A percentile compares a stretch with the other conserved stretches of the same genome.
Evolutionary conservation across 2,888 invertebrate genomes (phyloP).

Genomic region (Nycteola revayana): DNA sequence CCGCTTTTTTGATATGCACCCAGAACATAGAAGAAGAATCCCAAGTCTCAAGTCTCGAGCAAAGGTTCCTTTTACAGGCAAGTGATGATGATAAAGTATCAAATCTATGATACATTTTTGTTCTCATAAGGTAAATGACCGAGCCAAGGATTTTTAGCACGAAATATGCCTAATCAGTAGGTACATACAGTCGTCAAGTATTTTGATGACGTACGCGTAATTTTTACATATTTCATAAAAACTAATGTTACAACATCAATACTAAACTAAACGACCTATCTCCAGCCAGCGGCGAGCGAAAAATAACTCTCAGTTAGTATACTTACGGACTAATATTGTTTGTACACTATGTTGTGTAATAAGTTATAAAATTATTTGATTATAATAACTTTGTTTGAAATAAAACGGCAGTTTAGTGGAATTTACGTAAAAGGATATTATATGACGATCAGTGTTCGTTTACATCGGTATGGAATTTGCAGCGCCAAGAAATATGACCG

Average conservation of each 20-base stretch:
- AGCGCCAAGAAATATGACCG: constrained; percentile 11
- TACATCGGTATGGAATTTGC: constrained; percentile 21
- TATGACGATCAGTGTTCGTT: constrained; percentile 19
- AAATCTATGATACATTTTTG: too few species aligned
- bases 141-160: constrained; percentile 3
- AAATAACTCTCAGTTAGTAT: not conserved
- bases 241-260: constrained; percentile 3
- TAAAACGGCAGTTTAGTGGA: constrained; percentile 33
- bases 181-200: constrained; percentile 4
- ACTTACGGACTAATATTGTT: not conserved
- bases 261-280: not conserved
- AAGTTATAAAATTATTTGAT: too few species aligned
- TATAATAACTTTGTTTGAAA: constrained; percentile 5
- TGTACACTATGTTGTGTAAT: not conserved
- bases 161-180: constrained; percentile 3
- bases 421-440: constrained; percentile 37
- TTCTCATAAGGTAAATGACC: too few species aligned
- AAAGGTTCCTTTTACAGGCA: too few species aligned
- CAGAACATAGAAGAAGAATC: too few species aligned
- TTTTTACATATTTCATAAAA: constrained; percentile 7
- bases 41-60: too few species aligned
- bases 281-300: not conserved
- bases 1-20: too few species aligned
- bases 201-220: constrained; percentile 7
- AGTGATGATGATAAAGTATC: too few species aligned